Evolutionary conservation across 2,888 invertebrate species (phyloP), one percentile per base, ranked within the genome.

Genomic region (Pantelozetes paolii): DNA sequence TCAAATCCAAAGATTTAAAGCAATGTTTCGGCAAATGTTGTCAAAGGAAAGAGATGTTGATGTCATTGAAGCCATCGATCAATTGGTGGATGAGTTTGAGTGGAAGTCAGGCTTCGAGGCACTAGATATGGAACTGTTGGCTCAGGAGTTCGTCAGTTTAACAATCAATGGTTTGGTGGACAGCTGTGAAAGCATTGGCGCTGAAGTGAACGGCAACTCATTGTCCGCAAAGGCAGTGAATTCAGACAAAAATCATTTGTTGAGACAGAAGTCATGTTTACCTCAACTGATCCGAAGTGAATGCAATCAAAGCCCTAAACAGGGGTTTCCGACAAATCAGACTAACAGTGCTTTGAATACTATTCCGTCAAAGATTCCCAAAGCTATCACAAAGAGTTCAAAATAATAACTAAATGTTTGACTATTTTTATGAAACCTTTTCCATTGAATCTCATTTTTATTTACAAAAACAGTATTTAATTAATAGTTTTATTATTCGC

Each of bases 281-380:
- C 62, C 62, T 62, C 62, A 62, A 62, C 62, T 32, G n/a, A 62
- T 32, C 11, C 9, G n/a, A 1, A 62, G 62, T 62, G n/a, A 32
- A 18, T 32, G 28, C 18, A 62, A 62, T n/a, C 2, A 36, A 5
- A 50, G 15, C 20, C 3, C 23, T n/a, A n/a, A 50, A 20, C 6
- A 6, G 20, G n/a, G n/a, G n/a, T 9, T 59, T 28, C 15, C 59
- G 30, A 59, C 13, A 30, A 62, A 32, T 62, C 62, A 30, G 13
- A 30, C 11, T 15, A 18, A 15, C 15, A 15, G 20, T 59, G 9
- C 30, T 30, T 59, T 59, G 6, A 2, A 62, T 32, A 18, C 62
- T 2, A 62, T 36, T n/a, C 36, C 62, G 5, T 62, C 62, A 20
- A 62, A 30, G 26, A 62, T 62, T 32, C 62, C 62, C 3, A 62